phyloP scores from a whole-genome alignment of 2,888 invertebrate species.

The Drosophila mimetica region DNA sequence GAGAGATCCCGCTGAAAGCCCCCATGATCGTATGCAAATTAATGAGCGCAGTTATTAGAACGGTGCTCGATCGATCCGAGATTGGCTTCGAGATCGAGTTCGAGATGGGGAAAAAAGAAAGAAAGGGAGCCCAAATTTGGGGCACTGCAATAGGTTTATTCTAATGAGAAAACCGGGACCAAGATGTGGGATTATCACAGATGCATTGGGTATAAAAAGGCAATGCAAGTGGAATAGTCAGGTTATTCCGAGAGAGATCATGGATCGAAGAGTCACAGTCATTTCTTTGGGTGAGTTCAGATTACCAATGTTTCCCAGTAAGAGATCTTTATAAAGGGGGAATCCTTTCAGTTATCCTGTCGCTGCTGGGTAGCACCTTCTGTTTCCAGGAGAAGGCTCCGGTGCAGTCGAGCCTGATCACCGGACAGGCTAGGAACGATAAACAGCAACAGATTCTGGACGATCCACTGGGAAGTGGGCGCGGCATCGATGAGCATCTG shows the following conservation, averaged over 20 bases:
- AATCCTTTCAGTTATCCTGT: slow-evolving; percentile 47
- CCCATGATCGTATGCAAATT: slow-evolving; percentile 31
- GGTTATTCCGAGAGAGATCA: slow-evolving; percentile 53
- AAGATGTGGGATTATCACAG: slow-evolving; percentile 23
- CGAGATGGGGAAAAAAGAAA: too few species aligned
- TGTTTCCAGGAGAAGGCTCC: slow-evolving; percentile 64
- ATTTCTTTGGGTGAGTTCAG: slow-evolving; percentile 57
- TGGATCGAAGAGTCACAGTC: slow-evolving; percentile 55
- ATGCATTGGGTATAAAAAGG: slow-evolving; percentile 58
- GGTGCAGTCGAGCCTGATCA: slow-evolving; percentile 43
- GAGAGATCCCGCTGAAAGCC: slow-evolving; percentile 15
- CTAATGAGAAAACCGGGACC: slow-evolving; percentile 67
- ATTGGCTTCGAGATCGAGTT: slow-evolving; percentile 37
- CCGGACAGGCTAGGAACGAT: slow-evolving; percentile 50
- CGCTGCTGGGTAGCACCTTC: slow-evolving; percentile 37
- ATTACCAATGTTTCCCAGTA: neutral
- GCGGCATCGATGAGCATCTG: slow-evolving; percentile 58
- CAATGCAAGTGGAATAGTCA: slow-evolving; percentile 12
- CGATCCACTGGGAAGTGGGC: slow-evolving; percentile 46
- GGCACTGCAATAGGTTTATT: slow-evolving; percentile 42
- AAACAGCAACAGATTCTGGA: slow-evolving; percentile 49
- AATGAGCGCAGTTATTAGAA: slow-evolving; percentile 36
- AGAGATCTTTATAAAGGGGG: too few species aligned
- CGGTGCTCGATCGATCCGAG: slow-evolving; percentile 31
- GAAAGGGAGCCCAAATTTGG: slow-evolving; percentile 25